phyloP scores from a whole-genome alignment of 1,140 invertebrate genomes.

The Lepidurus packardi region DNA sequence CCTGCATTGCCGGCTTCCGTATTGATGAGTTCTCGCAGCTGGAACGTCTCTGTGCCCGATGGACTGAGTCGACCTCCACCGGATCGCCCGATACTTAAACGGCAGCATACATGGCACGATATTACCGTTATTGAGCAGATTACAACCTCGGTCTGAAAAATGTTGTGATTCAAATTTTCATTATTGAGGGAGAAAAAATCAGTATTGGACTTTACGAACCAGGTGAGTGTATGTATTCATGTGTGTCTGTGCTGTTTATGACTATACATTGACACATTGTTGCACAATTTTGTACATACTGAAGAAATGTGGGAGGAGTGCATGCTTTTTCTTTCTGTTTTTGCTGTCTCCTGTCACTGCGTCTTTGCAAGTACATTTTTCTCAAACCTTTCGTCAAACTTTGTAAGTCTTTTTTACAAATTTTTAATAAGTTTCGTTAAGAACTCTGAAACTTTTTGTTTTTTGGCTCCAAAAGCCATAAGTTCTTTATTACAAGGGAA shows the following conservation, averaged over 20 bases:
- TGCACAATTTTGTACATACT: not conserved
- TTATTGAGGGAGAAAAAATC: not conserved
- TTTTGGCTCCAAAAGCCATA: no score
- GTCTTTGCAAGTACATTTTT: not conserved
- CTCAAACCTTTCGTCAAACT: not conserved
- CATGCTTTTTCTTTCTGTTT: not conserved
- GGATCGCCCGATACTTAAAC: slow-evolving; percentile 25
- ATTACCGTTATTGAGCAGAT: slow-evolving; percentile 49
- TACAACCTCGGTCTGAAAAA: slow-evolving; percentile 50
- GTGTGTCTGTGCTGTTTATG: not conserved
- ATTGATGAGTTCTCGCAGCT: not conserved
- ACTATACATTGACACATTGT: not conserved
- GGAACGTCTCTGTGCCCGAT: slow-evolving; percentile 11
- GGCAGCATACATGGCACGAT: slow-evolving; percentile 35
- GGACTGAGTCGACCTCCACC: not conserved
- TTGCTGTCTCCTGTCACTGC: not conserved
- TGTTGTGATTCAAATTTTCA: slow-evolving; percentile 1
- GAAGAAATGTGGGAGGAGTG: not conserved
- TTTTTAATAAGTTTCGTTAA: not conserved
- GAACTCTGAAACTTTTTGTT: no score
- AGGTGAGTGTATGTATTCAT: not conserved
- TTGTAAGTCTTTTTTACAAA: not conserved
- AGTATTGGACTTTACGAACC: slow-evolving; percentile 9
- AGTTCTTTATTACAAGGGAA: slow-evolving; percentile 58
- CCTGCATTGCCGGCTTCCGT: slow-evolving; percentile 1